Percentiles rank a stretch among this genome's conserved stretches.
Evolutionary conservation across 2,888 invertebrate genomes (phyloP).

Genomic region (Spilarctia lutea): DNA sequence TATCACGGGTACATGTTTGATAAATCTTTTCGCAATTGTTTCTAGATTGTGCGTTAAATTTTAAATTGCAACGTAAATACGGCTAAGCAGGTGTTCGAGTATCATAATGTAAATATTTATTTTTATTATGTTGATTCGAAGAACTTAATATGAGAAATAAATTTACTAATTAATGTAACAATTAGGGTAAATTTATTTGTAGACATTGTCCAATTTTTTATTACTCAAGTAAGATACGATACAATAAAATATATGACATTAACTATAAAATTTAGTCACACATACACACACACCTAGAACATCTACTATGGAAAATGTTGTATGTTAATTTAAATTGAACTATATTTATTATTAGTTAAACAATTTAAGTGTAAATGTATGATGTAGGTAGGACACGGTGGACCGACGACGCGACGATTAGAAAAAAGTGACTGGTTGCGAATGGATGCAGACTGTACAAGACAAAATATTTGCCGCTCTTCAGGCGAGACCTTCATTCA

Average conservation of each 20-base stretch:
- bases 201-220: neutral
- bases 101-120: neutral
- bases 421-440: too few species aligned
- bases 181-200: neutral
- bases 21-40: constrained; percentile 17
- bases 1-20: constrained; percentile 14
- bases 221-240: neutral
- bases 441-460: too few species aligned
- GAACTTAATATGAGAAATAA: neutral
- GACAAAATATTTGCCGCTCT: too few species aligned
- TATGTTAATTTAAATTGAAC: too few species aligned
- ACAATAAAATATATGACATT: neutral
- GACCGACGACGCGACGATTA: too few species aligned
- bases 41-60: constrained; percentile 14
- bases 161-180: neutral
- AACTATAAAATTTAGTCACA: neutral
- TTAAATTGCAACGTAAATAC: constrained; percentile 9
- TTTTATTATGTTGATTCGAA: neutral
- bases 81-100: constrained; percentile 7
- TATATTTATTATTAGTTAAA: too few species aligned
- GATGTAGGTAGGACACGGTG: too few species aligned
- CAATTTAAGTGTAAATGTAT: too few species aligned
- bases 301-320: too few species aligned
- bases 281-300: neutral
- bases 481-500: too few species aligned